phyloP scores from a whole-genome alignment of 35 echinoderm and acorn worm species.

The Strongylocentrotus purpuratus region DNA sequence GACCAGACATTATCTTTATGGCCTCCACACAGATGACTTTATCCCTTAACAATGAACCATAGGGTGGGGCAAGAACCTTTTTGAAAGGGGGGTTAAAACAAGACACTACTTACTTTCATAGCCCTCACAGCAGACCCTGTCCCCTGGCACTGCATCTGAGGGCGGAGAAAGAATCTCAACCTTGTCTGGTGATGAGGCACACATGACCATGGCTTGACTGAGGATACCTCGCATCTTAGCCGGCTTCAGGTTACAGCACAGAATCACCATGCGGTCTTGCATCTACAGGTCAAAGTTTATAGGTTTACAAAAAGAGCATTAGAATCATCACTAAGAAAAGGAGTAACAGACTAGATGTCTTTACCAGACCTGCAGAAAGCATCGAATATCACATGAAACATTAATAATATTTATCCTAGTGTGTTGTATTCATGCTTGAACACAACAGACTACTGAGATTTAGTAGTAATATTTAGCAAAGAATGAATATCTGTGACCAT shows the following conservation, averaged over 20 bases:
- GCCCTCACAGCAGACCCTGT: constrained; percentile 83
- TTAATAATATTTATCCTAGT: no score
- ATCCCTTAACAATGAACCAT: constrained; percentile 75
- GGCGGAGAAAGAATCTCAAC: constrained; percentile 84
- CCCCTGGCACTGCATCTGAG: constrained; percentile 76
- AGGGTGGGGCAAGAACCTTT: constrained; percentile 52
- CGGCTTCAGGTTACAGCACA: constrained; percentile 96
- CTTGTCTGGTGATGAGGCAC: constrained; percentile 87
- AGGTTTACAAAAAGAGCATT: neutral
- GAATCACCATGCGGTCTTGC: constrained; percentile 84
- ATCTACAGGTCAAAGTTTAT: constrained; percentile 61
- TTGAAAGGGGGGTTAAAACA: no score
- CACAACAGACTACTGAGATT: no score
- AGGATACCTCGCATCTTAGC: constrained; percentile 94
- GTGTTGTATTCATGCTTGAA: no score
- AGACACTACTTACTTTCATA: constrained; percentile 78
- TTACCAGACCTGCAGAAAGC: no score
- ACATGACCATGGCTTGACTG: constrained; percentile 99
- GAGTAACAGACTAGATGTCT: neutral
- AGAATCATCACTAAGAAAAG: neutral
- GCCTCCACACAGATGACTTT: constrained; percentile 76
- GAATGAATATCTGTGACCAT: no score
- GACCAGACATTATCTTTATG: constrained; percentile 55
- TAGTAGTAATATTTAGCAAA: no score
- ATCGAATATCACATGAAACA: no score